phyloP scores from a whole-genome alignment of 2,888 invertebrate genomes.

The Drosophila meridionalis region DNA sequence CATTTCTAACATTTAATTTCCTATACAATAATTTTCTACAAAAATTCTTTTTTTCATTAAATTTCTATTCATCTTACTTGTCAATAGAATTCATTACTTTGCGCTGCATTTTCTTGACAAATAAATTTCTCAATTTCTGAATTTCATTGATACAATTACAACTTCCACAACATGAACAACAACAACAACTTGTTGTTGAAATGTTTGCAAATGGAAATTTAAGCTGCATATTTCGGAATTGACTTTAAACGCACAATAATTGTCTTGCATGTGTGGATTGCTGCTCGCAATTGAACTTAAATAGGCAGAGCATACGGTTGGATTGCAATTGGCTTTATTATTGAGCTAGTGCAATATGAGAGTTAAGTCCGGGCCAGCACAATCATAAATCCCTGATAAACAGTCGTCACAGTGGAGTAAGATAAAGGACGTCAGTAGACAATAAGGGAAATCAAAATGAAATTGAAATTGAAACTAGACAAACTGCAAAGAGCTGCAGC shows the following conservation, averaged over 20 bases:
- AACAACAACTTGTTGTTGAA: not conserved
- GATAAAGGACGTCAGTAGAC: conserved; percentile 43
- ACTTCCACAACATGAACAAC: not conserved
- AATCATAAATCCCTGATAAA: conserved; percentile 18
- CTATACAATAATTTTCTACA: too few relatives aligned
- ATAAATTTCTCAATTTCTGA: not conserved
- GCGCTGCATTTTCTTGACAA: not conserved
- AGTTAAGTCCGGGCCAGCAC: not conserved
- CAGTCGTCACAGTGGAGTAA: conserved; percentile 4
- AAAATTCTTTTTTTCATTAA: too few relatives aligned
- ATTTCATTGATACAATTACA: not conserved
- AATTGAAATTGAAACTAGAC: conserved; percentile 82
- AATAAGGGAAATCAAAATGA: conserved; percentile 74
- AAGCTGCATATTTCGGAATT: not conserved
- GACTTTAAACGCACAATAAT: not conserved
- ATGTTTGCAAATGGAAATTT: not conserved
- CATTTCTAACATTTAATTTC: too few relatives aligned
- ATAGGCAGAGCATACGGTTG: not conserved
- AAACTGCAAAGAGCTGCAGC: conserved; percentile 63
- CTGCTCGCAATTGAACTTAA: conserved; percentile 4
- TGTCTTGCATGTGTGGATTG: not conserved
- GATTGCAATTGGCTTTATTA: conserved; percentile 27
- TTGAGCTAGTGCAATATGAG: not conserved
- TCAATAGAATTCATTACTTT: not conserved
- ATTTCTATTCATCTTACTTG: too few relatives aligned